Evolutionary conservation across 2,113 vertebrate species (phyloP).

Genomic region (Tinamus guttatus): DNA sequence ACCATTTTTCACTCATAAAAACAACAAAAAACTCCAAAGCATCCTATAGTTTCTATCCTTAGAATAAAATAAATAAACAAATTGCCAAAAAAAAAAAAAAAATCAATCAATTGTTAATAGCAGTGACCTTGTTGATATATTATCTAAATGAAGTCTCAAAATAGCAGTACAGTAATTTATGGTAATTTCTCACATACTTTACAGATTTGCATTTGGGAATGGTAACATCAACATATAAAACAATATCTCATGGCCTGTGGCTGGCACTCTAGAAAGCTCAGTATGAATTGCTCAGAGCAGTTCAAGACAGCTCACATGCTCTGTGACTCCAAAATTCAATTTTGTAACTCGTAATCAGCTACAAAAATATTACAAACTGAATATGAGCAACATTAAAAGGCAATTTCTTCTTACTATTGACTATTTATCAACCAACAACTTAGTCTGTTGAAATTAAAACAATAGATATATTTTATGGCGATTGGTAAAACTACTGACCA

Average conservation of each 20-base stretch:
- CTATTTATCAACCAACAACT: constrained; percentile 68
- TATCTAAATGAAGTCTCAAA: constrained; percentile 23
- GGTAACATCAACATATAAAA: constrained; percentile 29
- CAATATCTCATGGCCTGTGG: constrained; percentile 10
- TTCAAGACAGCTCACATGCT: constrained; percentile 36
- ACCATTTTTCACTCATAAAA: not conserved
- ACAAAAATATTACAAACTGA: constrained; percentile 55
- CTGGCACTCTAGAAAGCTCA: constrained; percentile 16
- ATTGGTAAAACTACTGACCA: constrained; percentile 28
- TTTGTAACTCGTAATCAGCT: constrained; percentile 50
- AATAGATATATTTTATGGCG: constrained; percentile 44
- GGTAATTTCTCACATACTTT: constrained; percentile 10
- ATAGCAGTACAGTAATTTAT: not conserved
- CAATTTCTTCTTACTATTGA: constrained; percentile 64
- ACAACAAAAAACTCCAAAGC: not conserved
- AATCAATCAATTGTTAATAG: not conserved
- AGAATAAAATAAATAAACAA: not conserved
- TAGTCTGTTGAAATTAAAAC: constrained; percentile 66
- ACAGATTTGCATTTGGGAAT: constrained; percentile 20
- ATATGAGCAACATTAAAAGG: constrained; percentile 63
- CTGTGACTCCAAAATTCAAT: constrained; percentile 63
- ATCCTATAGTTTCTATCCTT: not conserved
- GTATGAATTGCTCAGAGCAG: constrained; percentile 1
- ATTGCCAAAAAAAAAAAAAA: not conserved
- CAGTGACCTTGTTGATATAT: not conserved